Evolutionary conservation across 2,797 vertebrate genomes (phyloP), one percentile per base, ranked within the genome.

Genomic region (Gorsachius magnificus): DNA sequence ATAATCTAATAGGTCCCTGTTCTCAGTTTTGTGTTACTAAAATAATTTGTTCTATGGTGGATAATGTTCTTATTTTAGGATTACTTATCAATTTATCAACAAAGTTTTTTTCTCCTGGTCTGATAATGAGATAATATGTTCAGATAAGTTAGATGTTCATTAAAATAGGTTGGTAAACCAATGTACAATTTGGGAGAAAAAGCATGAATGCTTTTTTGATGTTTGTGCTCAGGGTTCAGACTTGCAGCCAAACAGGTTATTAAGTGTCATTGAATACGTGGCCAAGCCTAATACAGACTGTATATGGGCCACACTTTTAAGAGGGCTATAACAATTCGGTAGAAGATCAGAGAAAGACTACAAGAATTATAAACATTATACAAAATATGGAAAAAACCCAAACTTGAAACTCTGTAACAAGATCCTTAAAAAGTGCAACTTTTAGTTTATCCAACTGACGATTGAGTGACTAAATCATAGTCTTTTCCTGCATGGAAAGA

Each of bases 381-480:
- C 18, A 41, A 74, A 87, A 63, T 46, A 58, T 7, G 2, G 35
- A 63, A 48, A 48, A 1, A 0, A 2, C 1, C 6, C 21, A 13
- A 54, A 70, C 11, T 68, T 68, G 21, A 71, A 87, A 66, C 11
- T 25, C 2, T 64, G 2, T 48, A 41, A 16, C 28, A 74, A 68
- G 13, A 45, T 25, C 10, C 36, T 65, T 68, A 19, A 60, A 29
- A 93, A 56, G 12, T 69, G 20, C 5, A 60, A 41, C 8, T 51
- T 11, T 71, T 68, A 35, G 33, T 57, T 80, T 63, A 43, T 65
- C 11, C 14, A 46, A 0, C 8, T 69, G 58, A 45, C 2, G 2
- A 3, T 2, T 74, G 33, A 29, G 18, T 68, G 74, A 31, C 38
- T 74, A 72, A 60, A 61, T 77, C 19, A 8, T n/a, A 38, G 19